Evolutionary conservation across 2,888 invertebrate species (phyloP), one percentile per base, ranked within the genome.

Genomic region (Scrobipalpa atriplicella): DNA sequence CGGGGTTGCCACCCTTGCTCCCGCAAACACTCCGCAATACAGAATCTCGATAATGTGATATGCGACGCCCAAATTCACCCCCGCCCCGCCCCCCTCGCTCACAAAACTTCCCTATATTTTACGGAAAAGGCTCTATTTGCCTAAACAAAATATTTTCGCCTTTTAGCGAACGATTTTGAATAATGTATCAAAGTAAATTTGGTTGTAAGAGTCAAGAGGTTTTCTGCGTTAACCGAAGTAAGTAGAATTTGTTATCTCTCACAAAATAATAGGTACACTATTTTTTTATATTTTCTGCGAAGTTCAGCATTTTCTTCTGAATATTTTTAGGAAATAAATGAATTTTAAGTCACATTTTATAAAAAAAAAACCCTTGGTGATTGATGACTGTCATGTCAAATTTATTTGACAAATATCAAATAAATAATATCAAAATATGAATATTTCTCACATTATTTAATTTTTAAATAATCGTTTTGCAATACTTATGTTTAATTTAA

Each of bases 31-130:
- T 72, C 70, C 70, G 47, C 64, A 69, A 67, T 71, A 69, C 69
- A 36, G 73, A 74, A 71, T 71, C 74, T 71, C 76, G 76, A 81
- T 81, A 81, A 81, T 81, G 77, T 76, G 78, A 80, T 79, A 81
- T 78, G 75, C 68, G 76, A 72, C 74, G 72, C 74, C 74, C 75
- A 75, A 76, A 71, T 67, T 67, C 36, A n/a, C 29, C 58, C 36
- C 58, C 62, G 58, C 54, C 58, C 58, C 61, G 63, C 56, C 61
- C 56, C 60, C 67, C 52, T 61, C 58, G 38, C 43, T 43, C 64
- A 68, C 62, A 66, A 68, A n/a, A 68, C 66, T 68, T 68, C 60
- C 60, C 58, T 66, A 68, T 66, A 68, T 66, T 68, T 68, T 68
- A 66, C 52, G 66, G n/a, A 29, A 11, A 63, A 16, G 36, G 56